Base-by-base conservation (phyloP, 35 echinoderm and acorn worm species). In the Ptychodera flava region DNA sequence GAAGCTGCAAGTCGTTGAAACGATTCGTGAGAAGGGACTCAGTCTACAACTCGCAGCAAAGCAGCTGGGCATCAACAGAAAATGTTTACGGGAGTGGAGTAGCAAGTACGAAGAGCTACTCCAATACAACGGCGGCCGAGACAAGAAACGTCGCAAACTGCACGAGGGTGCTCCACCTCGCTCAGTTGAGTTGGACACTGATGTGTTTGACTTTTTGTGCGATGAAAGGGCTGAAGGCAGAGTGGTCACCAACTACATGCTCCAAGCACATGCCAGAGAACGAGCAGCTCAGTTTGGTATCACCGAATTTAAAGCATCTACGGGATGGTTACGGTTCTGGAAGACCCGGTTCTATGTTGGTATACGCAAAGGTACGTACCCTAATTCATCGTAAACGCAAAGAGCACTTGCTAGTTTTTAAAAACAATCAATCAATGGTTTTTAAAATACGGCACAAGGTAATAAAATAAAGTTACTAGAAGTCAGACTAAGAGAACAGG, bases 111-210 rank as follows among this genome's bases (percentile, higher is more conserved):
- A n/a, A n/a, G n/a, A n/a, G n/a, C n/a, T n/a, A n/a, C n/a, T n/a
- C n/a, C n/a, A n/a, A n/a, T n/a, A n/a, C n/a, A n/a, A n/a, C n/a
- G n/a, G n/a, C n/a, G n/a, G n/a, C n/a, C n/a, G n/a, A n/a, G n/a
- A n/a, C n/a, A n/a, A n/a, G n/a, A 87, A 87, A 79, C 78, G 36
- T 75, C 78, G 76, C 27, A 87, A 87, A 29, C 52, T 87, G 1
- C 76, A 79, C n/a, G 28, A 77, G 34, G 86, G 78, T 64, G 22
- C 6, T 12, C 45, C 45, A 64, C 45, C 45, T 6, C 22, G 6
- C 6, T 12, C 6, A 12, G 22, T 12, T 12, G 22, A 64, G 22
- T 22, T 64, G 6, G 45, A 64, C 22, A 22, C 45, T 64, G 45
- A 64, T 6, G 45, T 64, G 45, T 64, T 12, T 22, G 45, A 64